Evolutionary conservation across 2,888 invertebrate genomes (phyloP).

Genomic region (Synanthedon vespiformis): DNA sequence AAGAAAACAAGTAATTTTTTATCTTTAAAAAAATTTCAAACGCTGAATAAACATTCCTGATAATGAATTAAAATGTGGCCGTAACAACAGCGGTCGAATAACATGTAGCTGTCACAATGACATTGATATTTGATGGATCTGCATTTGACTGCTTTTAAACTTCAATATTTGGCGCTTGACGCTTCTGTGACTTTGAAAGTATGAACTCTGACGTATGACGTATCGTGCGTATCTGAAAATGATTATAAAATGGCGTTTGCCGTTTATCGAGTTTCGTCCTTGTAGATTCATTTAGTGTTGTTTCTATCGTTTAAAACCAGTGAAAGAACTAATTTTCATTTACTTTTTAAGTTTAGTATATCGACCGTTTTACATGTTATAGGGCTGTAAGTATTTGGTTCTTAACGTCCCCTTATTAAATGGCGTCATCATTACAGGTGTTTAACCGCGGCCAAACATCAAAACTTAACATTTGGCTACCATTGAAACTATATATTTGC

Average conservation of each 20-base stretch:
- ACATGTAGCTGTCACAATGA: no score
- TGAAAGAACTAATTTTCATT: conserved; percentile 5
- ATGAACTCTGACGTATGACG: no score
- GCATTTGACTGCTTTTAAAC: no score
- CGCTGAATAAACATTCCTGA: no score
- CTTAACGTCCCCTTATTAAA: conserved; percentile 11
- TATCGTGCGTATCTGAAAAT: no score
- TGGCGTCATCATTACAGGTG: conserved; percentile 31
- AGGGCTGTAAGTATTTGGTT: conserved; percentile 32
- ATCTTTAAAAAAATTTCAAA: no score
- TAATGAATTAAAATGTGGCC: no score
- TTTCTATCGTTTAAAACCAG: not conserved
- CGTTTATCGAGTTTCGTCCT: conserved; percentile 32
- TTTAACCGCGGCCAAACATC: conserved; percentile 45
- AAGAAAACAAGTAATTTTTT: no score
- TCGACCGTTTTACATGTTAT: conserved; percentile 11
- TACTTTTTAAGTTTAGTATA: conserved; percentile 5
- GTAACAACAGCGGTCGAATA: no score
- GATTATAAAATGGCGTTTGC: conserved; percentile 50
- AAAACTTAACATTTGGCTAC: conserved; percentile 26
- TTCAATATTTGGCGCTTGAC: no score
- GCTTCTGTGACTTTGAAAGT: no score
- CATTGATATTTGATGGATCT: no score
- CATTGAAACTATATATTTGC: conserved; percentile 38
- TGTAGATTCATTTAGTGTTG: conserved; percentile 18